These are phyloP conservation scores for Scatophagus argus DNA, from an alignment of 2,113 vertebrate genomes.

Conservation along the genomic window DNA sequence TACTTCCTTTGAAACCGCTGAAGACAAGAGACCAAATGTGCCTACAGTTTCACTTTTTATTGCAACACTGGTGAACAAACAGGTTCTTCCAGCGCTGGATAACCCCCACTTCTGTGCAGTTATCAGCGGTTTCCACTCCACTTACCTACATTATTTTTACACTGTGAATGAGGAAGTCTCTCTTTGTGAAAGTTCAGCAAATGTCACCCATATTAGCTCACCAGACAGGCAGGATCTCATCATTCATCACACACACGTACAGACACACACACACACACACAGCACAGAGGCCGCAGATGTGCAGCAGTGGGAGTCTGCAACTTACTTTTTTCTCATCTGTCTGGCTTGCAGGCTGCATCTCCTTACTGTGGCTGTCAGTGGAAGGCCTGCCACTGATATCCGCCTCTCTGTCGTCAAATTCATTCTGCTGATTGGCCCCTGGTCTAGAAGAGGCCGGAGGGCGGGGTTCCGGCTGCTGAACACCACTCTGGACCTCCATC, in stretches of 20 bases:
- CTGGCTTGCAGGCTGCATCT: constrained; percentile 77
- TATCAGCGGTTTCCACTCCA: neutral
- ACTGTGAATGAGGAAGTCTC: neutral
- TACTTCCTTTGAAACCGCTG: constrained; percentile 56
- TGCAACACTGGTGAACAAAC: constrained; percentile 15
- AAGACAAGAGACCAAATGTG: constrained; percentile 15
- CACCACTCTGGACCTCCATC: constrained; percentile 90
- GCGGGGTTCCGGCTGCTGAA: constrained; percentile 86
- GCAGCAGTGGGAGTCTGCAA: constrained; percentile 24
- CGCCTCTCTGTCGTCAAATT: constrained; percentile 82
- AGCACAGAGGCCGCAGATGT: constrained; percentile 35
- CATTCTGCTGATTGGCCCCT: constrained; percentile 85
- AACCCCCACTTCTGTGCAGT: constrained; percentile 7
- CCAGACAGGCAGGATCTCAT: constrained; percentile 39
- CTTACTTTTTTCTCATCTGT: constrained; percentile 88
- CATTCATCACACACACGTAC: constrained; percentile 31
- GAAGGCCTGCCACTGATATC: constrained; percentile 72
- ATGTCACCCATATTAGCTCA: constrained; percentile 31
- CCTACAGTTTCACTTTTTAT: constrained; percentile 57
- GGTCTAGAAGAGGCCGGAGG: constrained; percentile 84
- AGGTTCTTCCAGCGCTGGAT: constrained; percentile 11
- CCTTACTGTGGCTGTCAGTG: constrained; percentile 79
- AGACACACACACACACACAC: constrained; percentile 5
- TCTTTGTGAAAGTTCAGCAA: constrained; percentile 20
- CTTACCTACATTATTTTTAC: neutral